Percentiles rank a stretch among this genome's conserved stretches.
Evolutionary conservation across 2,113 vertebrate genomes (phyloP).

Genomic region (Chlorocebus sabaeus): DNA sequence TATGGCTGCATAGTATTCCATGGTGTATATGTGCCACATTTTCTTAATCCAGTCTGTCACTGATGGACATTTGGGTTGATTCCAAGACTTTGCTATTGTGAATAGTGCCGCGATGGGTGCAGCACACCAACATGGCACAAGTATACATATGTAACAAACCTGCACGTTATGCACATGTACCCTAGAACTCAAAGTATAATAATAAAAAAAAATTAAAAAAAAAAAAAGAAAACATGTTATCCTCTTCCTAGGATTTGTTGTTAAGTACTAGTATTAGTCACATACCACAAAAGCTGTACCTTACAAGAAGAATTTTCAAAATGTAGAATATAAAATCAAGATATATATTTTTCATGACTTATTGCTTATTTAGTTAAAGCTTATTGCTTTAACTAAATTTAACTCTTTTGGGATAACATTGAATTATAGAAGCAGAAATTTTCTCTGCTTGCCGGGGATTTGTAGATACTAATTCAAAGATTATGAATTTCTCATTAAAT

Average conservation of each 20-base stretch:
- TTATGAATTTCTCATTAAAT: background rate
- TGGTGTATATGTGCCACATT: no score
- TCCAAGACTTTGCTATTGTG: no score
- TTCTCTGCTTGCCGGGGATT: background rate
- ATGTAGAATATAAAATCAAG: background rate
- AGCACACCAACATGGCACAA: no score
- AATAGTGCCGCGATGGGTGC: no score
- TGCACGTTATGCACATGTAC: no score
- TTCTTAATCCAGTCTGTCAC: no score
- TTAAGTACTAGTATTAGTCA: background rate
- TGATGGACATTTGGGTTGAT: no score
- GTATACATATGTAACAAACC: no score
- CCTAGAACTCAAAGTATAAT: no score
- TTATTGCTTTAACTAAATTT: background rate
- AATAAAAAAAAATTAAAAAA: no score
- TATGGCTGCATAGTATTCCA: no score
- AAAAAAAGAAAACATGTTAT: background rate
- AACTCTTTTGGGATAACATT: background rate
- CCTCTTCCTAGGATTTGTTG: background rate
- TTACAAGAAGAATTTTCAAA: background rate
- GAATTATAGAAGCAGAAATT: background rate
- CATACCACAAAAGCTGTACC: background rate
- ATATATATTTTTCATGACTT: background rate
- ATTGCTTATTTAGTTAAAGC: background rate
- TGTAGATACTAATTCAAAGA: background rate